These are phyloP conservation scores for Cottoperca gobio DNA, from an alignment of 2,797 vertebrate species.

Conservation along the genomic window DNA sequence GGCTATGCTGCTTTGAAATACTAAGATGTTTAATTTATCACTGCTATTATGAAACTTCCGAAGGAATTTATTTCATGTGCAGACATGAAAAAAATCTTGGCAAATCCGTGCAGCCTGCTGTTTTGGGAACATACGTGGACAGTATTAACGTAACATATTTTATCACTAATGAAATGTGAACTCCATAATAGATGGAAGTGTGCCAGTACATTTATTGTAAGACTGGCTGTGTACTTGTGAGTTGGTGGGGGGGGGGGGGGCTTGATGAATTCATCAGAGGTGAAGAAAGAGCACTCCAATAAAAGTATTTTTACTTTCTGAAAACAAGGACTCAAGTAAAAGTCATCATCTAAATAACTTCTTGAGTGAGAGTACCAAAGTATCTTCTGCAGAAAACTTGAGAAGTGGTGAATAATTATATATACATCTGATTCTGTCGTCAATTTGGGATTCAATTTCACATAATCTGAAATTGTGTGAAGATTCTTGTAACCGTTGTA, in stretches of 20 bases:
- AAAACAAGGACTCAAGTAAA: not conserved
- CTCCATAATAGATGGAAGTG: not conserved
- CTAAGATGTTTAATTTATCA: conserved; percentile 56
- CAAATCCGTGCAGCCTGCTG: not conserved
- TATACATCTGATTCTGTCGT: not conserved
- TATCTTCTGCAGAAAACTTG: not conserved
- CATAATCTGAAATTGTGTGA: not conserved
- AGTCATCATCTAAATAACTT: not conserved
- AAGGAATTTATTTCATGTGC: conserved; percentile 43
- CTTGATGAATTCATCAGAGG: not conserved
- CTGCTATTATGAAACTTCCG: conserved; percentile 54
- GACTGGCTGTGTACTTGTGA: not conserved
- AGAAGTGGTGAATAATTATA: no score
- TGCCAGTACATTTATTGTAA: not conserved
- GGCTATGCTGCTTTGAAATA: conserved; percentile 48
- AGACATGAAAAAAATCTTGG: conserved; percentile 6
- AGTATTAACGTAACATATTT: not conserved
- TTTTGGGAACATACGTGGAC: not conserved
- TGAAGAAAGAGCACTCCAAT: not conserved
- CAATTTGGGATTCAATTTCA: not conserved
- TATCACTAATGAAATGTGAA: conserved; percentile 18
- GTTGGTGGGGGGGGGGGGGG: no score
- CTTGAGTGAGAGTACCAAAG: not conserved
- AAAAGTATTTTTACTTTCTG: not conserved
- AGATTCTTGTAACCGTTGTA: not conserved